phyloP scores from a whole-genome alignment of 2,113 vertebrate genomes.

The Gila orcuttii region DNA sequence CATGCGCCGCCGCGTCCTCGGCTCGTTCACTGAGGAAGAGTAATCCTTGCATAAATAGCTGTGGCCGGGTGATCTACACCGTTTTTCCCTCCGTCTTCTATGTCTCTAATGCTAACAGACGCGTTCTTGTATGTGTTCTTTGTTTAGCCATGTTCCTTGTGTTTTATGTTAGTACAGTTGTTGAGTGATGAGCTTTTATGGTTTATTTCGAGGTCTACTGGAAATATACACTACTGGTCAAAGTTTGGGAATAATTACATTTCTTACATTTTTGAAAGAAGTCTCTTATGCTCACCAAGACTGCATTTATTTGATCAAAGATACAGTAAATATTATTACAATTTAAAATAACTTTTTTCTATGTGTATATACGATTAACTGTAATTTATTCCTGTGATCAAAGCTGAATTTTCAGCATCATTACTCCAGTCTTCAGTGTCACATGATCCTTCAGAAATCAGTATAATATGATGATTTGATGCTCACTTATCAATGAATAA shows the following conservation, averaged over 20 bases:
- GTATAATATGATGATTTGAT: neutral
- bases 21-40: constrained; percentile 93
- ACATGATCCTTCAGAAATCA: neutral
- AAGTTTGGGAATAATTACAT: neutral
- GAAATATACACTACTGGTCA: neutral
- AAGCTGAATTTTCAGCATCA: neutral
- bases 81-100: constrained; percentile 54
- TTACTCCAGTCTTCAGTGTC: neutral
- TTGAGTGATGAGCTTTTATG: neutral
- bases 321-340: neutral
- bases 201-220: neutral
- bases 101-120: constrained; percentile 43
- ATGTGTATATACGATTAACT: neutral
- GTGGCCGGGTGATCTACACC: constrained; percentile 86
- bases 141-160: constrained; percentile 27
- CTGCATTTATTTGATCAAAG: neutral
- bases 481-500: neutral
- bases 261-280: no score
- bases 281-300: neutral
- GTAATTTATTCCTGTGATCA: neutral
- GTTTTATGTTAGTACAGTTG: neutral
- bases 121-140: neutral
- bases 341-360: no score
- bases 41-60: constrained; percentile 99
- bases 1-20: constrained; percentile 92